Evolutionary conservation across 2,113 vertebrate genomes (phyloP), one percentile per base, ranked within the genome.

Genomic region (Helogale parvula): DNA sequence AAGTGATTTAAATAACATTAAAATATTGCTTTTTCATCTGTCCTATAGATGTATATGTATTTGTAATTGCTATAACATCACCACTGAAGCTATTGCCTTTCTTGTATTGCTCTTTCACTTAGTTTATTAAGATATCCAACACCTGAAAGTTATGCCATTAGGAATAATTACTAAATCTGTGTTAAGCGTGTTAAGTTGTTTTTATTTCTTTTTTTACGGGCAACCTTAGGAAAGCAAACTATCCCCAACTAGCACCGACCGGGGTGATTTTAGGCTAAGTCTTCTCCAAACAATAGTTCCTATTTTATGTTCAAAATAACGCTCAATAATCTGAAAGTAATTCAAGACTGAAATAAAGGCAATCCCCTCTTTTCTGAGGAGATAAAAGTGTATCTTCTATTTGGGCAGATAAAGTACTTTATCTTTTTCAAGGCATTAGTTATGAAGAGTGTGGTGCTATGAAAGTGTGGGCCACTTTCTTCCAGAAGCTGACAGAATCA

Each of bases 281-380:
- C 68, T 94, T 82, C 19, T 38, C 47, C 66, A 87, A 90, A 91
- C 21, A 89, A 25, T 71, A 87, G 33, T 92, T 80, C 60, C 33
- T 74, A 88, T 69, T 95, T 89, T 79, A 84, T 63, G 63, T 89
- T 71, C 38, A 84, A 93, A 93, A 77, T 69, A 77, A 74, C 50
- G 50, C 35, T 71, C 11, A 27, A 85, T 60, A 90, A 71, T 45
- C 25, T 68, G 45, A 54, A 17, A 88, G 90, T 68, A 81, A 88
- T n/a, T 63, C 25, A 50, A 90, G 16, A 57, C 45, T 57, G 33
- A 76, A 41, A 94, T 65, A 80, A 93, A 86, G 31, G 74, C 57
- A 90, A 93, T 60, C 41, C 15, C 33, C 15, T 93, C 66, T 89
- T 77, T 92, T 50, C 31, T 74, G 38, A 85, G 71, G 52, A 68